Base-by-base conservation (phyloP, 2,888 invertebrate genomes). In the Gerris lacustris region DNA sequence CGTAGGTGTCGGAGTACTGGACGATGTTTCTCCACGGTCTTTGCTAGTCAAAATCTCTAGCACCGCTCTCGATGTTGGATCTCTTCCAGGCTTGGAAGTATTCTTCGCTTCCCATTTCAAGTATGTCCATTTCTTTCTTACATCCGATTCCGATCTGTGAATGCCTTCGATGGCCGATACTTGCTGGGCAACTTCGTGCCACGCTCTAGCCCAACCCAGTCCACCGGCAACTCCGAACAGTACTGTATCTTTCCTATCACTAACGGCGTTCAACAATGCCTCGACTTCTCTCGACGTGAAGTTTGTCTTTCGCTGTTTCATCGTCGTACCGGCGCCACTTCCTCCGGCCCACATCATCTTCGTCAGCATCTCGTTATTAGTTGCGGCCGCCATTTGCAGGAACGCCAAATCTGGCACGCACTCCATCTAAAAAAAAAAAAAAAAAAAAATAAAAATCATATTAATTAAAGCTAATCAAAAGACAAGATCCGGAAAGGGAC, bases 101-200 rank as follows among this genome's bases (percentile, higher is more conserved):
- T 77, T 77, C 71, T 77, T 77, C 45, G 77, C 77, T 72, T 77
- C 77, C 77, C 77, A 77, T 70, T 77, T 77, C 66, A 77, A 75
- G 71, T 77, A 77, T 45, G 77, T 77, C 77, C 77, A 77, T 69
- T 77, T 77, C 73, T 77, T 77, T 11, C 77, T 72, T 31, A 77
- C 77, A 71, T 77, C 77, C 15, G 76, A 74, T 70, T 77, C 77
- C 47, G 75, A 76, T 45, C 77, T 72, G 31, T 74, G 73, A 68
- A 77, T 77, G 11, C 77, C 76, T 44, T 77, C 76, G 47, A 76
- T 76, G 31, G 75, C 74, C 7, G 76, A 75, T 43, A 77, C 77
- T 18, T 75, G 75, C 44, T 73, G 74, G n/a, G 77, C 77, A 44
- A 77, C 76, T 18, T 76, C 75, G 69, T 76, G 75, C 77, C 77